Conservation (phyloP, 2,888 invertebrate genomes). For the Toxonevra muliebris region DNA sequence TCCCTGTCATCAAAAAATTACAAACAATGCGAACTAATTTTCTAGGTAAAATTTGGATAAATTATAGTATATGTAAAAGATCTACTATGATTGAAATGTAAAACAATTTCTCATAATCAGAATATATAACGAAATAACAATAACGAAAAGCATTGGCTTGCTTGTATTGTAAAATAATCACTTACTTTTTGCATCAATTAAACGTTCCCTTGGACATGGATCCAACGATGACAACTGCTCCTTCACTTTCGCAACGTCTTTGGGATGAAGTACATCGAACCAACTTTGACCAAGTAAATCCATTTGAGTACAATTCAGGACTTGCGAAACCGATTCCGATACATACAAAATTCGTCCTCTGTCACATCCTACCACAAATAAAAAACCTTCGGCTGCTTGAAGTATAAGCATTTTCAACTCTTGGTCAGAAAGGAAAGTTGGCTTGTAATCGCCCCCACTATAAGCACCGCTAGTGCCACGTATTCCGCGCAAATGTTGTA, state of each 20-base stretch:
- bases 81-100: too few relatives aligned
- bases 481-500: conserved; percentile 87
- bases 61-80: too few relatives aligned
- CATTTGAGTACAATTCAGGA: conserved; percentile 83
- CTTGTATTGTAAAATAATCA: background rate
- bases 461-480: conserved; percentile 77
- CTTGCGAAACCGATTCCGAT: conserved; percentile 85
- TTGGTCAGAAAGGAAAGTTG: conserved; percentile 84
- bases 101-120: too few relatives aligned
- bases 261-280: conserved; percentile 94
- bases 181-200: conserved; percentile 91
- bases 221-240: conserved; percentile 93
- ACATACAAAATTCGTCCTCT: conserved; percentile 89
- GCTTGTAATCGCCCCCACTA: conserved; percentile 80
- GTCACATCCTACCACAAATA: conserved; percentile 93
- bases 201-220: conserved; percentile 84
- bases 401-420: conserved; percentile 87
- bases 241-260: conserved; percentile 94
- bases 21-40: too few relatives aligned
- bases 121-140: too few relatives aligned
- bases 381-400: conserved; percentile 87
- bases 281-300: conserved; percentile 91
- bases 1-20: too few relatives aligned
- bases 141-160: too few relatives aligned
- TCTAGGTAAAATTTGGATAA: too few relatives aligned